A percentile compares a stretch with the other conserved stretches of the same genome.
These are phyloP conservation scores for Timema podura DNA, from an alignment of 2,888 invertebrate species.

Conservation along the genomic window DNA sequence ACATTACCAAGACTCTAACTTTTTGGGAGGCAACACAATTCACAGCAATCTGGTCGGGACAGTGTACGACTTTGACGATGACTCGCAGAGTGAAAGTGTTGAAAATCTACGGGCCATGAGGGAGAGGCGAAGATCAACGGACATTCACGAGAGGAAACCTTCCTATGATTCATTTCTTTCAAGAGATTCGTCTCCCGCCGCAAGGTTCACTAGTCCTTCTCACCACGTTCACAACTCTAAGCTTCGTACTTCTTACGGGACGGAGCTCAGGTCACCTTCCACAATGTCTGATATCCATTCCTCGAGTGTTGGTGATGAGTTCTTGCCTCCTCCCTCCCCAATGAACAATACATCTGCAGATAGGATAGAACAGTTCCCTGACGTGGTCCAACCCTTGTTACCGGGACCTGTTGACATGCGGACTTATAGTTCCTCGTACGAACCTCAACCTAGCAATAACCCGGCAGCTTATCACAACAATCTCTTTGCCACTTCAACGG, in stretches of 20 bases:
- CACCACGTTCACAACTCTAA: slow-evolving; percentile 41
- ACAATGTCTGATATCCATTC: slow-evolving; percentile 38
- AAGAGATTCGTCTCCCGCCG: slow-evolving; percentile 55
- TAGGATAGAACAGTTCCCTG: slow-evolving; percentile 34
- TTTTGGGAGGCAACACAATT: slow-evolving; percentile 51
- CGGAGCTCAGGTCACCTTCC: slow-evolving; percentile 49
- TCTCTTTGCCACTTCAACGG: slow-evolving; percentile 44
- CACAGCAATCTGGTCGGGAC: slow-evolving; percentile 80
- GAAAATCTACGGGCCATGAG: slow-evolving; percentile 74
- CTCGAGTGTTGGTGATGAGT: slow-evolving; percentile 17
- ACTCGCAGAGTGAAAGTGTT: slow-evolving; percentile 54
- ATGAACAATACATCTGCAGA: slow-evolving; percentile 28
- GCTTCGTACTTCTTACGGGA: slow-evolving; percentile 42
- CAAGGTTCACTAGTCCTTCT: slow-evolving; percentile 53
- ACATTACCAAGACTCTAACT: slow-evolving; percentile 36
- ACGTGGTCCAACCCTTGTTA: slow-evolving; percentile 49
- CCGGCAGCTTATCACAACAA: slow-evolving; percentile 60
- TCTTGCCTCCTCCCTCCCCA: slow-evolving; percentile 23
- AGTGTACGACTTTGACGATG: slow-evolving; percentile 83
- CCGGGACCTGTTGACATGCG: slow-evolving; percentile 90
- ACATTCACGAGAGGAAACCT: slow-evolving; percentile 56
- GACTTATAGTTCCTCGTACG: slow-evolving; percentile 66
- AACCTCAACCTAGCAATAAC: slow-evolving; percentile 50
- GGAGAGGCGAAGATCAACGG: slow-evolving; percentile 71
- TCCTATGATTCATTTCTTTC: slow-evolving; percentile 44